Base-by-base conservation (phyloP, 2,888 invertebrate species). In the Agriopis leucophaearia region DNA sequence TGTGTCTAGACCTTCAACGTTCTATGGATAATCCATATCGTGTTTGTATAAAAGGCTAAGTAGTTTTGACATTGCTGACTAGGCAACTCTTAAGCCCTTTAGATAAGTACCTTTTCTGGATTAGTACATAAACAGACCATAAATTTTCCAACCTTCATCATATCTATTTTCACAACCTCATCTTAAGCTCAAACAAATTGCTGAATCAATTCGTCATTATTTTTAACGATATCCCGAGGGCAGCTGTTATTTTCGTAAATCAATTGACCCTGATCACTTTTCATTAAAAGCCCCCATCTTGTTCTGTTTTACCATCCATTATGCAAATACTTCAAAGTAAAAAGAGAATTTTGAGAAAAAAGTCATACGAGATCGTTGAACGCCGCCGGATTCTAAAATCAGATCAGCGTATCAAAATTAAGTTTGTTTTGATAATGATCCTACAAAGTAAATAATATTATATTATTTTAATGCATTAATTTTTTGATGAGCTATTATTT, bases 191-290 rank as follows among this genome's bases (percentile, higher is more conserved):
- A 27, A 12, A 27, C 9, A 13, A 35, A 7, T n/a, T 7, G 3
- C 51, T 8, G 16, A 51, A 51, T 35, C n/a, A 51, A 51, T 35
- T 57, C 45, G 35, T 57, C 45, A 45, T 57, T 42, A 42, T 42
- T 55, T 55, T 55, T 55, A 55, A 55, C 18, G 55, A 55, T 55
- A 55, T 55, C 55, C 13, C 55, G 18, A 42, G 40, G 54, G 38
- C 16, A 16, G 38, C 12, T 27, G 50, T 16, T 12, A 42, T 42
- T 42, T 7, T 18, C 45, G n/a, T 57, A 45, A 57, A 57, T 57
- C 57, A 35, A 45, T 57, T 57, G 57, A 35, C 57, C 35, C 57
- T 44, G 15, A 57, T 57, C 45, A 35, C 45, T 45, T 55, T 55
- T 57, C 57, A 45, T 57, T 57, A 45, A n/a, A 42, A 42, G 42